phyloP scores from a whole-genome alignment of 2,888 invertebrate genomes.

The Cataglyphis cursor region DNA sequence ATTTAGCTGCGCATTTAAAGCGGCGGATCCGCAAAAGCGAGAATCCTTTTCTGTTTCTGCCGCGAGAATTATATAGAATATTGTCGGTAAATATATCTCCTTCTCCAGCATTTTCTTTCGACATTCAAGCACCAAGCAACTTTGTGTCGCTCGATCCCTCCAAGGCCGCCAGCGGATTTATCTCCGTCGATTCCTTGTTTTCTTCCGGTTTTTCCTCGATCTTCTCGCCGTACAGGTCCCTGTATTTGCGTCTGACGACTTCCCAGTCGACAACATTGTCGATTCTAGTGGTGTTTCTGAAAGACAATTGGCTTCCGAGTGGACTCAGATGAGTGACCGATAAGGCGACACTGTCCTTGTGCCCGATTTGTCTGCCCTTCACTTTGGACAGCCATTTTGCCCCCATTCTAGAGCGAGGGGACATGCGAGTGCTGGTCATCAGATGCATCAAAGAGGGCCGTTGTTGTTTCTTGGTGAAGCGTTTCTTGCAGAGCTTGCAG shows the following conservation, averaged over 20 bases:
- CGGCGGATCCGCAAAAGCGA: conserved; percentile 14
- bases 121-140: conserved; percentile 26
- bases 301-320: conserved; percentile 94
- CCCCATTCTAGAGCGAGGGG: conserved; percentile 95
- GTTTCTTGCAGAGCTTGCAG: conserved; percentile 92
- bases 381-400: conserved; percentile 96
- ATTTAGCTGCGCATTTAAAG: conserved; percentile 35
- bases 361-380: conserved; percentile 92
- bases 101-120: background rate
- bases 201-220: conserved; percentile 86
- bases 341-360: conserved; percentile 92
- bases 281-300: conserved; percentile 91
- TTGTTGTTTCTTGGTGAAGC: conserved; percentile 91
- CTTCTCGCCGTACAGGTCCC: conserved; percentile 90
- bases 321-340: conserved; percentile 94
- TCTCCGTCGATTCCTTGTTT: conserved; percentile 48
- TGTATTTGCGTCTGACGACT: conserved; percentile 95
- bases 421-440: conserved; percentile 91
- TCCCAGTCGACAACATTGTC: conserved; percentile 98
- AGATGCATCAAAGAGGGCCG: conserved; percentile 94
- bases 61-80: background rate
- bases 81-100: background rate
- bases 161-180: conserved; percentile 55
- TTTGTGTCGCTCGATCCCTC: conserved; percentile 57
- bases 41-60: conserved; percentile 2